These are phyloP conservation scores for Cephus pulcher DNA, from an alignment of 2,888 invertebrate species.

Conservation along the genomic window DNA sequence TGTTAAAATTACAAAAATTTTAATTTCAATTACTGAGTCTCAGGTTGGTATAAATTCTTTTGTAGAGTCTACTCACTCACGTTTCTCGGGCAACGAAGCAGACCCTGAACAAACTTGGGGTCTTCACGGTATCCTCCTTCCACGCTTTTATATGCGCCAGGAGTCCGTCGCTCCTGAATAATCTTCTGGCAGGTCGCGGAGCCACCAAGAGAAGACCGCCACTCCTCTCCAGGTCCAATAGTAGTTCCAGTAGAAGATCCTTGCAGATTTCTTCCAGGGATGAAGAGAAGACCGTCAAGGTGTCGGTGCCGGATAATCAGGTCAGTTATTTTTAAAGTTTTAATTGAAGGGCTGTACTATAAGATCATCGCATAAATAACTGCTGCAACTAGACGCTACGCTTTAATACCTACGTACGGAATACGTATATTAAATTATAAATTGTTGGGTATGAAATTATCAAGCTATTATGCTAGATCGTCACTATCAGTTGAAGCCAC, in stretches of 20 bases:
- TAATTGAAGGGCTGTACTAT: not conserved
- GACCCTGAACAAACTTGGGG: constrained; percentile 93
- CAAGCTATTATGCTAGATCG: not conserved
- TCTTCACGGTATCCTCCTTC: constrained; percentile 97
- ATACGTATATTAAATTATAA: not conserved
- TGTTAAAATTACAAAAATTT: not conserved
- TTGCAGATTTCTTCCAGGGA: constrained; percentile 90
- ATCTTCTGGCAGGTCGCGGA: constrained; percentile 89
- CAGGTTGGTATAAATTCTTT: constrained; percentile 46
- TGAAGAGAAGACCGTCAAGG: constrained; percentile 90
- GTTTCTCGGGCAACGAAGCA: constrained; percentile 95
- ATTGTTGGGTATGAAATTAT: not conserved
- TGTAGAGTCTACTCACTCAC: constrained; percentile 93
- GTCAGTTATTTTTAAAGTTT: constrained; percentile 48
- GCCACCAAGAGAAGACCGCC: constrained; percentile 92
- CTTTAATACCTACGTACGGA: not conserved
- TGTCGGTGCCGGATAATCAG: constrained; percentile 87
- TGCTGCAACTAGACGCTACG: not conserved
- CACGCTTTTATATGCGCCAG: constrained; percentile 98
- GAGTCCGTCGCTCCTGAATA: constrained; percentile 92
- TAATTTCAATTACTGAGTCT: not conserved
- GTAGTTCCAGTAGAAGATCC: constrained; percentile 87
- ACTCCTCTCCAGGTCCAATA: constrained; percentile 90
- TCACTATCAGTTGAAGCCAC: not conserved
- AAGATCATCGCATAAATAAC: not conserved